Evolutionary conservation across 2,113 vertebrate genomes (phyloP).

Genomic region (Marcusenius ussheri): DNA sequence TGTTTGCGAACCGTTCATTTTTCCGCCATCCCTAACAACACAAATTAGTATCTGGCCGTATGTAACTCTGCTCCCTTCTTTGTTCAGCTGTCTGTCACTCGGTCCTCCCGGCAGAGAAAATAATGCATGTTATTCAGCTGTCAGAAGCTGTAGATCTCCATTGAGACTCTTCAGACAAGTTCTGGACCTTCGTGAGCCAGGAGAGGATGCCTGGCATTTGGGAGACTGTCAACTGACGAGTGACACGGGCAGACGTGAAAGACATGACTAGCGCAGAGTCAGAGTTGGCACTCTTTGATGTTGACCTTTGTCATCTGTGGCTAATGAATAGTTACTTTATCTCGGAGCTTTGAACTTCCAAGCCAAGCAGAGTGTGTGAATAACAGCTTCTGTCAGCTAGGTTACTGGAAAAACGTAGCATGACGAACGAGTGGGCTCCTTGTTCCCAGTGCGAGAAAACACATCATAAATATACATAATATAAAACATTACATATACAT

Average conservation of each 20-base stretch:
- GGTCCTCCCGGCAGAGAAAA: neutral
- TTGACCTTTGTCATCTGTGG: neutral
- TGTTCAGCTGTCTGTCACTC: neutral
- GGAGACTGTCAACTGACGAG: neutral
- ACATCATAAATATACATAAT: neutral
- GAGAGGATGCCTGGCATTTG: neutral
- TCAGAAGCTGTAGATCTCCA: neutral
- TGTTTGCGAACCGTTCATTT: neutral
- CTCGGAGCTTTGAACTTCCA: neutral
- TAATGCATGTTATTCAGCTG: conserved; percentile 7
- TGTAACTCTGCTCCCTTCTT: neutral
- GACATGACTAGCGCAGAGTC: neutral
- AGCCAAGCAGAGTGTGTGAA: neutral
- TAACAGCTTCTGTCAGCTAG: neutral
- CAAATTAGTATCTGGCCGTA: neutral
- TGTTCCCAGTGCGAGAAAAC: neutral
- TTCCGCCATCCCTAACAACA: neutral
- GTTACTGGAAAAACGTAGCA: neutral
- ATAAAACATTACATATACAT: neutral
- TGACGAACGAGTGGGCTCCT: neutral
- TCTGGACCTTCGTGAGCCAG: neutral
- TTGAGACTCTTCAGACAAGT: neutral
- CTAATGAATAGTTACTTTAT: neutral
- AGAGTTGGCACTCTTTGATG: neutral
- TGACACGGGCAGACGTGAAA: neutral